Evolutionary conservation across 2,113 vertebrate genomes (phyloP), one percentile per base, ranked within the genome.

Genomic region (Peromyscus maniculatus): DNA sequence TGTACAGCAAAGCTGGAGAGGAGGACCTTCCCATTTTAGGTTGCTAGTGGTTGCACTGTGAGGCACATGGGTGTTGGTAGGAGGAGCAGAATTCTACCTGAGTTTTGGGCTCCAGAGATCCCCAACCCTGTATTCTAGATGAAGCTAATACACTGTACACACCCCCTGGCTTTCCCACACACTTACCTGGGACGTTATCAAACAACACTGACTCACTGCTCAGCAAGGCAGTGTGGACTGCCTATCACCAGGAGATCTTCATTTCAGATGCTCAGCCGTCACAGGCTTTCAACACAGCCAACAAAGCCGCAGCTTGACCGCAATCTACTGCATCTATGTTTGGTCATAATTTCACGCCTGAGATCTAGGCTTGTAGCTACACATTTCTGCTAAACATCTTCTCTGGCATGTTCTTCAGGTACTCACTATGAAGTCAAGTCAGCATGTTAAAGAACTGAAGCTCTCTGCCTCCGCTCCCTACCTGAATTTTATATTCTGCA

Each of bases 261-360:
- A 88, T 84, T 94, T 91, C 33, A 84, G 93, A 80, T 67, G 57
- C 22, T 92, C 43, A 75, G 78, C 57, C 8, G 21, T 66, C 71
- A 36, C 77, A 16, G 39, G 82, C 67, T 95, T 89, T 90, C 64
- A 87, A 74, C 89, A 91, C 62, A 46, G 89, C 15, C 33, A 22
- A 33, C 52, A 91, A 94, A 96, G n/a, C 83, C 59, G 49, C 66
- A 94, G 52, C 72, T 87, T 93, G 66, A 95, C 66, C 75, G 19
- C 74, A 87, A 62, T 86, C 79, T 86, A 69, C 10, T 77, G 21
- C 57, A 72, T 87, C 91, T 86, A 16, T 62, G 26, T 89, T 94
- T 13, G 66, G 71, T n/a, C 64, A 33, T 82, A 74, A 93, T 96
- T 72, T 66, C 83, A 59, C 0, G 0, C 75, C 74, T n/a, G 52